phyloP scores from a whole-genome alignment of 2,888 invertebrate genomes.

The Agriopis aurantiaria region DNA sequence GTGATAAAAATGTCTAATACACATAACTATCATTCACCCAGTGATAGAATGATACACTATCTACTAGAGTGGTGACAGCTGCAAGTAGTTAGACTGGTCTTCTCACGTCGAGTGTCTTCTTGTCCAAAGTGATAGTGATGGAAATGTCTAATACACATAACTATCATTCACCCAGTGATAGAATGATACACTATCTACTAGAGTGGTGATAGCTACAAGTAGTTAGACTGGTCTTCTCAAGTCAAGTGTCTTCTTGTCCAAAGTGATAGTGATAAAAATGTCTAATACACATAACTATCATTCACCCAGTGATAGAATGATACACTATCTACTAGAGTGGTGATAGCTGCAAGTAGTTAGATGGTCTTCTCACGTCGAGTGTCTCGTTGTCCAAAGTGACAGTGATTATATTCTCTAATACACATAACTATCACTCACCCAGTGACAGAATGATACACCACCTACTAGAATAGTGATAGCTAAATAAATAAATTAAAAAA shows the following conservation, averaged over 20 bases:
- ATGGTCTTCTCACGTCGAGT: not conserved
- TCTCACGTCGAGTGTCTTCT: not conserved
- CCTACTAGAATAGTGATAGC: too few relatives aligned
- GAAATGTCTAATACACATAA: slow-evolving; percentile 16
- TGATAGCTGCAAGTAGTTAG: slow-evolving; percentile 28
- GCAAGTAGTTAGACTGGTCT: slow-evolving; percentile 3
- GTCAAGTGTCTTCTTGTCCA: not conserved
- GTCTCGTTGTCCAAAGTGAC: not conserved
- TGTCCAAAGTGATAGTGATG: not conserved
- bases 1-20: slow-evolving; percentile 15
- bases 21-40: slow-evolving; percentile 38
- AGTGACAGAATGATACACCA: slow-evolving; percentile 32
- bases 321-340: slow-evolving; percentile 38
- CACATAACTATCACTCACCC: slow-evolving; percentile 1
- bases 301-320: slow-evolving; percentile 42
- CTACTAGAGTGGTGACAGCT: slow-evolving; percentile 40
- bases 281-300: slow-evolving; percentile 19
- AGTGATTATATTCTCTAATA: not conserved
- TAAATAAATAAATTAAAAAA: too few relatives aligned
- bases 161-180: slow-evolving; percentile 39
- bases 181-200: slow-evolving; percentile 34
- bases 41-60: slow-evolving; percentile 43
- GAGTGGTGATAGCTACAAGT: slow-evolving; percentile 25
- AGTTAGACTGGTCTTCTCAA: slow-evolving; percentile 13
- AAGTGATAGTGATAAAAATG: not conserved